Conservation (phyloP, 2,113 vertebrate genomes). For the Crotalus tigris region DNA sequence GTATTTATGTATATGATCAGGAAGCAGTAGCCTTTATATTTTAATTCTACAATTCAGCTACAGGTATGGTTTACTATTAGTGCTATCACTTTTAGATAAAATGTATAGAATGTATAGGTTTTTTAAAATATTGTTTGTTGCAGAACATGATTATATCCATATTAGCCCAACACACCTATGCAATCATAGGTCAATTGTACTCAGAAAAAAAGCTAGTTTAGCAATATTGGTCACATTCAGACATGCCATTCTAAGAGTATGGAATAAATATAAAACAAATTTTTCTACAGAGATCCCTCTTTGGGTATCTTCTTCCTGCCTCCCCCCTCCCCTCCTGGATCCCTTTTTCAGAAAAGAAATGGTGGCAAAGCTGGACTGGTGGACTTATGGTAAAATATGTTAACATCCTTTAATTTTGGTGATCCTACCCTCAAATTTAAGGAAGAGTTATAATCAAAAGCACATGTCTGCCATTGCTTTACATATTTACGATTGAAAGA, state of each 20-base stretch:
- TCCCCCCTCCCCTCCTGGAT: too few relatives aligned
- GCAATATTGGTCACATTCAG: neutral
- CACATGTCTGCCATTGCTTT: too few relatives aligned
- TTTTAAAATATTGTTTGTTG: neutral
- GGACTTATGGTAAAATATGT: too few relatives aligned
- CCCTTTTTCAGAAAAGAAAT: too few relatives aligned
- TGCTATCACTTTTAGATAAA: neutral
- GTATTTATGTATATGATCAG: neutral
- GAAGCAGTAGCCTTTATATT: neutral
- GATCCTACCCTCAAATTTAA: too few relatives aligned
- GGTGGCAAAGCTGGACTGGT: too few relatives aligned
- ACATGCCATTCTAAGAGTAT: neutral
- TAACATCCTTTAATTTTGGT: too few relatives aligned
- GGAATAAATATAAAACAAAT: too few relatives aligned
- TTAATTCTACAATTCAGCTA: neutral
- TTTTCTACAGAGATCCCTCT: too few relatives aligned
- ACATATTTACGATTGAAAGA: too few relatives aligned
- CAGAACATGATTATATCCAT: slow-evolving; percentile 1
- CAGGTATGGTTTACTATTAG: neutral
- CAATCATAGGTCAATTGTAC: neutral
- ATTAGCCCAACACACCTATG: neutral
- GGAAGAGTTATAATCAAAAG: too few relatives aligned
- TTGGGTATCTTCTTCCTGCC: too few relatives aligned
- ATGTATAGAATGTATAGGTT: neutral
- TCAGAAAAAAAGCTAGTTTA: neutral